phyloP scores from a whole-genome alignment of 1,140 invertebrate species.

The Tribolium castaneum region DNA sequence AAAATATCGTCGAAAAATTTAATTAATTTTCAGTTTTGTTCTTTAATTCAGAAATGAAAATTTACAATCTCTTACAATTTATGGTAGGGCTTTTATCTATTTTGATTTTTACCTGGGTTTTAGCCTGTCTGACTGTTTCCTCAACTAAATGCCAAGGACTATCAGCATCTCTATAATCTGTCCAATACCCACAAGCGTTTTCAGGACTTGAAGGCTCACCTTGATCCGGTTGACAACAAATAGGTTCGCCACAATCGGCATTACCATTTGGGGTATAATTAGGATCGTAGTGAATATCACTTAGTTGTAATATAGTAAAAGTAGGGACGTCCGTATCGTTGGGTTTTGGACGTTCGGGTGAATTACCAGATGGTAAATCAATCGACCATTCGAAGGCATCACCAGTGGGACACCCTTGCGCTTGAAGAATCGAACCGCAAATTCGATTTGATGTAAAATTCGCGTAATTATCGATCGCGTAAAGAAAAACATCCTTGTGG shows the following conservation, averaged over 20 bases:
- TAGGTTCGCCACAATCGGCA: conserved; percentile 78
- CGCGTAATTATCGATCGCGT: conserved; percentile 68
- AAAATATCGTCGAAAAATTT: too few relatives aligned
- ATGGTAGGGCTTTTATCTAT: too few relatives aligned
- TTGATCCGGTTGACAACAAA: conserved; percentile 78
- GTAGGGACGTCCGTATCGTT: conserved; percentile 37
- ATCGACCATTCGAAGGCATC: conserved; percentile 69
- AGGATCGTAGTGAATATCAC: conserved; percentile 86
- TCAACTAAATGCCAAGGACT: conserved; percentile 58
- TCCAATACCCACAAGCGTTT: conserved; percentile 79
- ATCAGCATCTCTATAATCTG: conserved; percentile 81
- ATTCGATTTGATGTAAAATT: conserved; percentile 65
- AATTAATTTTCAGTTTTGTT: too few relatives aligned
- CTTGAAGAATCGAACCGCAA: conserved; percentile 70
- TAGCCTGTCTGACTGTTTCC: conserved; percentile 48
- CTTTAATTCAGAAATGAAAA: too few relatives aligned
- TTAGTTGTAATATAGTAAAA: conserved; percentile 77
- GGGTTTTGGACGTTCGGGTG: conserved; percentile 5
- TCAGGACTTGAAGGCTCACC: conserved; percentile 51
- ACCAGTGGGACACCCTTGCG: conserved; percentile 59
- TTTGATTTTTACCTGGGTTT: conserved; percentile 48
- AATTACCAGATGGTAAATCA: conserved; percentile 62
- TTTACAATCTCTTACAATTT: too few relatives aligned
- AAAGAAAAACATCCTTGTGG: conserved; percentile 66
- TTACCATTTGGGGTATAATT: conserved; percentile 75